Conservation (phyloP, 2,113 vertebrate species). For the Carassius gibelio region DNA sequence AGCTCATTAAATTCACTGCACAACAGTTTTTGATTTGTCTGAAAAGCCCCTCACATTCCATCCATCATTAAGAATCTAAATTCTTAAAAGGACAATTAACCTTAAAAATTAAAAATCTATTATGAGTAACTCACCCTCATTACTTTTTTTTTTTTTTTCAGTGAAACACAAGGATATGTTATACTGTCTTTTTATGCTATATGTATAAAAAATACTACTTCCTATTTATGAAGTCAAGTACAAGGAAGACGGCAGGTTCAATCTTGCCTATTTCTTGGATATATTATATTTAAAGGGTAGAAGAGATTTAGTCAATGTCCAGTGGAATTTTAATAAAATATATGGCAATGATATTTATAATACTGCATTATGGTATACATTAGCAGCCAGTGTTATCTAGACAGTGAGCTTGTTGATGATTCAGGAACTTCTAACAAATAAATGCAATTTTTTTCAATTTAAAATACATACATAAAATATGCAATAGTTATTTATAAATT, state of each 20-base stretch:
- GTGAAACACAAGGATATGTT: background rate
- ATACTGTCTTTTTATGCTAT: background rate
- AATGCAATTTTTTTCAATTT: background rate
- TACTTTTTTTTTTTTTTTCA: background rate
- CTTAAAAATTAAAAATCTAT: background rate
- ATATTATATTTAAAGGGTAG: background rate
- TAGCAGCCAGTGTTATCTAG: background rate
- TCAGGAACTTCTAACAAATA: background rate
- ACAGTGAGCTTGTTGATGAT: background rate
- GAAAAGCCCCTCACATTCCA: constrained; percentile 1
- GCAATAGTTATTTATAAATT: background rate
- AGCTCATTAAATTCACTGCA: background rate
- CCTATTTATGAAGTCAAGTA: background rate
- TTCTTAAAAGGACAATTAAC: background rate
- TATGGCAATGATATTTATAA: background rate
- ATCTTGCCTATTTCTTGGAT: background rate
- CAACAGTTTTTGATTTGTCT: background rate
- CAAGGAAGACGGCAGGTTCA: background rate
- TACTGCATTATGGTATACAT: background rate
- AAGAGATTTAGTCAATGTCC: background rate
- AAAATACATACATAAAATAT: background rate
- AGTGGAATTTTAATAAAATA: background rate
- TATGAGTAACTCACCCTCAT: background rate
- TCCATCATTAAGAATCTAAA: background rate
- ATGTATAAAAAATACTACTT: background rate